These are phyloP conservation scores for Drosophila virilis DNA, from an alignment of 1,140 invertebrate genomes.

Conservation along the genomic window DNA sequence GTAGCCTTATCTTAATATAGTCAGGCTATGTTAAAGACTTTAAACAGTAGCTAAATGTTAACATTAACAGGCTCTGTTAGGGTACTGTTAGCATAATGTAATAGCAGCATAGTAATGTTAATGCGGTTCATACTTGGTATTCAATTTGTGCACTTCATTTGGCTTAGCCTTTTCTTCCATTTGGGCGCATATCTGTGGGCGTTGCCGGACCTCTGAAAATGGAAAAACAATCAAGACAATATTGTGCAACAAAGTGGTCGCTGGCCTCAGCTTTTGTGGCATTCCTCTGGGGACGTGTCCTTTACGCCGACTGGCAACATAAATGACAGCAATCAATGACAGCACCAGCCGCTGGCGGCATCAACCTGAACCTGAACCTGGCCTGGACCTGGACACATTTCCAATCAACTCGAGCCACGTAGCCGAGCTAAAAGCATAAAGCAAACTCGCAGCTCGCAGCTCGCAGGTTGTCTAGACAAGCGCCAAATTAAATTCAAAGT, in stretches of 20 bases:
- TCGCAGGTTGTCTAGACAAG: constrained; percentile 62
- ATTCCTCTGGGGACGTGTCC: neutral
- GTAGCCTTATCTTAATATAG: too few relatives aligned
- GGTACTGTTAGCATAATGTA: neutral
- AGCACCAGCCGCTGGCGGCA: too few relatives aligned
- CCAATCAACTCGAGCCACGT: constrained; percentile 63
- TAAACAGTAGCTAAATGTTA: too few relatives aligned
- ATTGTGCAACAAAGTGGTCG: neutral
- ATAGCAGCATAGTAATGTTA: neutral
- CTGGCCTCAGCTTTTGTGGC: neutral
- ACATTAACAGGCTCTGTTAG: too few relatives aligned
- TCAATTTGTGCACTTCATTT: neutral
- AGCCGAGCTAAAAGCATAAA: constrained; percentile 48
- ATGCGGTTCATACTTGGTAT: neutral
- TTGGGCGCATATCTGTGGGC: neutral
- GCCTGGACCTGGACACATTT: constrained; percentile 27
- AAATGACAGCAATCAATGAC: too few relatives aligned
- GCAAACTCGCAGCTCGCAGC: constrained; percentile 5
- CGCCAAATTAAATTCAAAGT: constrained; percentile 71
- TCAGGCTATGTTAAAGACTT: too few relatives aligned
- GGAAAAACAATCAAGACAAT: neutral
- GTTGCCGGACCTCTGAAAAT: neutral
- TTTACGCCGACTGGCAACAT: neutral
- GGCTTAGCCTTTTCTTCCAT: neutral
- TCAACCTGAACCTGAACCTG: too few relatives aligned